Evolutionary conservation across 1,140 invertebrate species (phyloP), one percentile per base, ranked within the genome.

Genomic region (Zelostemma sp.): DNA sequence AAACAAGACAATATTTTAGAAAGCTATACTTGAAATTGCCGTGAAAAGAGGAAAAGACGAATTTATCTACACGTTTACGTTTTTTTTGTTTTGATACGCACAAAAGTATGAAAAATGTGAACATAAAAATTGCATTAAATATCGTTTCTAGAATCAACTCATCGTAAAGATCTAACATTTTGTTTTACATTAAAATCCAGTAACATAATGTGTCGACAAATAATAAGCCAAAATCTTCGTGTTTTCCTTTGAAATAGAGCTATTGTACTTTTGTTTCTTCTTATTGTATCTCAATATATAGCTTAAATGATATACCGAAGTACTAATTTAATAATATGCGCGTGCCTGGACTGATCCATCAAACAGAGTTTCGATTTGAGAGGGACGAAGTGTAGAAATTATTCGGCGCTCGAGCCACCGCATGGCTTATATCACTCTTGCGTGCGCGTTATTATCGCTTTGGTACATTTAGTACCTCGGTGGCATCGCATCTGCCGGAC

Each of bases 401-500:
- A 65, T 61, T 72, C 64, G 12, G 61, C 61, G 38, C 45, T 40
- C 31, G 64, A 50, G 57, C 58, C 68, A 61, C 61, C 68, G 68
- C 19, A 65, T 72, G 64, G 69, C 69, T 72, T 71, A 68, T 59
- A 67, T 61, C 58, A 67, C 68, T 57, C 67, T 64, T 68, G 70
- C 54, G 59, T 78, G 74, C 72, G 65, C 66, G 55, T 56, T 68
- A 68, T 71, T 74, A 77, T 60, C 68, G 64, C 72, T 67, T 63
- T 63, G 63, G 67, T 64, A 67, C 71, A 51, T 69, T 83, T 86
- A 86, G 84, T 86, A 86, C 82, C 83, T 86, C 72, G 83, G 81
- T 80, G 84, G 84, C 81, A 86, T 85, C 77, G 83, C 75, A 76
- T 86, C 84, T 84, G 84, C 82, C 84, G 83, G 84, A 81, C 84